Conservation (phyloP, 30 jellyfish, hydroid and myxozoan genomes). For the Phacellophora camtschatica region DNA sequence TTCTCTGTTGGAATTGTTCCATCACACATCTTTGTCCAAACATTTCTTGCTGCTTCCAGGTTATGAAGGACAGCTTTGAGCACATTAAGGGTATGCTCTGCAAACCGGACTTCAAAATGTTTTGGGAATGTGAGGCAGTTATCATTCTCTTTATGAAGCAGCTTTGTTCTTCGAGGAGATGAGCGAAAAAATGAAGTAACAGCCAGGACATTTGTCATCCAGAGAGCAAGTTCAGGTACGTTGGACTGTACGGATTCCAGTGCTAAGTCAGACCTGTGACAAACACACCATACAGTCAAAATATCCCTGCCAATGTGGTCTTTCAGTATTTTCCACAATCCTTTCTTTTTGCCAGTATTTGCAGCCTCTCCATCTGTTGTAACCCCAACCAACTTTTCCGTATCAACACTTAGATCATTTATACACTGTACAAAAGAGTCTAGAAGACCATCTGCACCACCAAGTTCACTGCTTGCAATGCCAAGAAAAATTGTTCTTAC, state of each 20-base stretch:
- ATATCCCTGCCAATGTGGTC: constrained; percentile 43
- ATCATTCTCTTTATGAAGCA: constrained; percentile 1
- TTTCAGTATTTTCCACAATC: constrained; percentile 31
- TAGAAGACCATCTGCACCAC: constrained; percentile 42
- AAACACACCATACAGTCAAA: constrained; percentile 50
- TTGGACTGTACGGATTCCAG: constrained; percentile 56
- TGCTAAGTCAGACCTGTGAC: constrained; percentile 64
- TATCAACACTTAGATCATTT: neutral
- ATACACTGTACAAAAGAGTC: constrained; percentile 23
- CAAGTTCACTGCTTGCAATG: constrained; percentile 36
- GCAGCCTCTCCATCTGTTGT: constrained; percentile 52
- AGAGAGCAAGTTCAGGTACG: constrained; percentile 40
- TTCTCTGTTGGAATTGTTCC: constrained; percentile 37
- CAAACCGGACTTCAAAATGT: constrained; percentile 64
- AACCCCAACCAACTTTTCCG: constrained; percentile 33
- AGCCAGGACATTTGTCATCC: constrained; percentile 55
- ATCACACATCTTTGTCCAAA: constrained; percentile 19
- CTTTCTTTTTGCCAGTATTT: constrained; percentile 37
- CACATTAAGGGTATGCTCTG: constrained; percentile 40
- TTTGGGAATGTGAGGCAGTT: constrained; percentile 40
- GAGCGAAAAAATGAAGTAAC: constrained; percentile 38
- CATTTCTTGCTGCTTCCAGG: constrained; percentile 50
- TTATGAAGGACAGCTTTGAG: constrained; percentile 49
- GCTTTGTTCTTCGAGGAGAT: constrained; percentile 53
- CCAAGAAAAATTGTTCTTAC: constrained; percentile 27